Evolutionary conservation across 2,113 vertebrate species (phyloP).

Genomic region (Bos taurus): DNA sequence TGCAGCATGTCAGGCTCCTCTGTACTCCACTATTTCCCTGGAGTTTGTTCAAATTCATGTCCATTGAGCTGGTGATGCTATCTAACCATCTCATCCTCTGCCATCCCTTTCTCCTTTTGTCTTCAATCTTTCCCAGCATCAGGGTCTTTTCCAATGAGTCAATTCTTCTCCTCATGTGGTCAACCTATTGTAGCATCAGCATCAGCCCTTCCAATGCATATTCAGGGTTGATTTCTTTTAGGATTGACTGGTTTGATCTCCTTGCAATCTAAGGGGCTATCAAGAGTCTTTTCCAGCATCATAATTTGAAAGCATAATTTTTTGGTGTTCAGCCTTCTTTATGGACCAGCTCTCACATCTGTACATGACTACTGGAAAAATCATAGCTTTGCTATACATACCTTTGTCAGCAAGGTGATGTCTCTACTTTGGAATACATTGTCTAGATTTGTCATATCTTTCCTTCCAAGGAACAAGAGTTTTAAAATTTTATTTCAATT

Average conservation of each 20-base stretch:
- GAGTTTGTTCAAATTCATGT: background rate
- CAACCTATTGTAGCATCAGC: background rate
- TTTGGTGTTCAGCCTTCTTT: background rate
- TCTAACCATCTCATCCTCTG: background rate
- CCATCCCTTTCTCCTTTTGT: background rate
- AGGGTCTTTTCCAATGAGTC: background rate
- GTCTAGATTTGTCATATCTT: background rate
- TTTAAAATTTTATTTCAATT: background rate
- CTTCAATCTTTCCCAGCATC: background rate
- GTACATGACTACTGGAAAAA: background rate
- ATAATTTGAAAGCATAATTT: background rate
- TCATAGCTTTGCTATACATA: background rate
- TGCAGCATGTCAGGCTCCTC: background rate
- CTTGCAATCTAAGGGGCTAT: background rate
- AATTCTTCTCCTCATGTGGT: background rate
- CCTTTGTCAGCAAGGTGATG: background rate
- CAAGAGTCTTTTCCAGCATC: background rate
- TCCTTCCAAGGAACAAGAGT: background rate
- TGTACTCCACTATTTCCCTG: background rate
- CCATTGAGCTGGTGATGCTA: background rate
- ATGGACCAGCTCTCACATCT: background rate
- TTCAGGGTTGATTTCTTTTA: background rate
- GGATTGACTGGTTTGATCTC: background rate
- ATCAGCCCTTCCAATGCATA: background rate
- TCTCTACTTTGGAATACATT: background rate